Evolutionary conservation across 2,888 invertebrate species (phyloP), one percentile per base, ranked within the genome.

Genomic region (Volucella inanis): DNA sequence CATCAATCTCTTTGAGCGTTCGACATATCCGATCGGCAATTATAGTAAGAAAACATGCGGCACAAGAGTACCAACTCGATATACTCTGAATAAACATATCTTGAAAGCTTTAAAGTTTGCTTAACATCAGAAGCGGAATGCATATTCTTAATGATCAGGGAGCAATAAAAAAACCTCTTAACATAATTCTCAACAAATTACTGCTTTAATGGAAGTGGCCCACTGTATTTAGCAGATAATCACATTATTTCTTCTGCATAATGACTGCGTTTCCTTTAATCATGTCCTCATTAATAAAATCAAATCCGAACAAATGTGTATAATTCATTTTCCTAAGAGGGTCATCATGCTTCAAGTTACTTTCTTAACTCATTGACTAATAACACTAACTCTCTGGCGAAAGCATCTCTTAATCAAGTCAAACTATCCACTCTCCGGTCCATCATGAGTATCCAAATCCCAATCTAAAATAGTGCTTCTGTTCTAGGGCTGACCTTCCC

Each of bases 251-350:
- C 18, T 6, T 31, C 59, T 59, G 11, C n/a, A 38, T 55, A 55
- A 55, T 38, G 38, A 57, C 41, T 41, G 15, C 45, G 47, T 67
- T 62, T 64, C 74, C 47, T 47, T 71, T 76, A 76, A 81, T 76
- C 81, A 47, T 71, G 81, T 81, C 79, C 15, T 55, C 70, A 57
- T 64, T 78, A 76, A 75, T 61, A 65, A 55, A 55, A 38, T 15
- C 79, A 38, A 47, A 65, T 52, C 11, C 47, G 6, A 57, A 50
- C 65, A 50, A 70, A 57, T 59, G 49, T 77, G 75, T 52, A 47
- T 76, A 81, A 81, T 81, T 85, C 45, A 81, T 81, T 77, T 85
- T 62, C 71, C 55, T 76, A 77, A 77, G 77, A 81, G 67, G 76
- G 76, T 64, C 76, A 76, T 81, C 67, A 68, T 47, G 71, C 71